Evolutionary conservation across 2,888 invertebrate species (phyloP).

Genomic region (Lucinisca nassula): DNA sequence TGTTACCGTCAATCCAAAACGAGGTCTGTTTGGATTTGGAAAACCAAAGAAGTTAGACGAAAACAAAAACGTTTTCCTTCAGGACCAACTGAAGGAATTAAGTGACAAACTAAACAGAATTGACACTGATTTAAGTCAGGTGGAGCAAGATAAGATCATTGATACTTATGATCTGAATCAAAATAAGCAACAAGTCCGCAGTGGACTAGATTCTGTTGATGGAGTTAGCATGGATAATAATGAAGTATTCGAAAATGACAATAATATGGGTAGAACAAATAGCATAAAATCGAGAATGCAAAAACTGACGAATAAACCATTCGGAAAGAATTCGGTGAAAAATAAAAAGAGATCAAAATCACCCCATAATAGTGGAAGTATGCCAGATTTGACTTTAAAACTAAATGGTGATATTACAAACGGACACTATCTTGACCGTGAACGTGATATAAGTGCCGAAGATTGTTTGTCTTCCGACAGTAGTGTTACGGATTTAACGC

Average conservation of each 20-base stretch:
- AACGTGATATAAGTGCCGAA: conserved; percentile 32
- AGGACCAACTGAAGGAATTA: conserved; percentile 75
- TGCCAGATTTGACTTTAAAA: conserved; percentile 39
- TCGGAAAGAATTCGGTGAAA: conserved; percentile 72
- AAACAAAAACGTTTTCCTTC: conserved; percentile 72
- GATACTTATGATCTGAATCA: conserved; percentile 71
- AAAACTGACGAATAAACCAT: conserved; percentile 78
- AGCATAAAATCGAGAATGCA: conserved; percentile 78
- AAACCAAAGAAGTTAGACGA: conserved; percentile 74
- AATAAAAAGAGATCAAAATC: conserved; percentile 49
- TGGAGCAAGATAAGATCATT: conserved; percentile 47
- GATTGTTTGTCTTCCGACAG: conserved; percentile 49
- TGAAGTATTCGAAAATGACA: conserved; percentile 27
- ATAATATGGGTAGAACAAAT: conserved; percentile 34
- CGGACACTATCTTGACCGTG: conserved; percentile 18
- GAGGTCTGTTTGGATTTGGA: conserved; percentile 76
- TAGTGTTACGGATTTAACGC: conserved; percentile 67
- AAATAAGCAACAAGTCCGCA: conserved; percentile 50
- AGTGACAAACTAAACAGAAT: conserved; percentile 74
- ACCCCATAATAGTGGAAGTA: conserved; percentile 41
- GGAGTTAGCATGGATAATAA: background rate
- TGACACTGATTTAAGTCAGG: conserved; percentile 72
- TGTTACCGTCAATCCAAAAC: conserved; percentile 57
- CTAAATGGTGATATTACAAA: conserved; percentile 52
- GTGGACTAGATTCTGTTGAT: background rate